A percentile compares a stretch with the other conserved stretches of the same genome.
These are phyloP conservation scores for Pyrocoelia pectoralis DNA, from an alignment of 2,888 invertebrate genomes.

Conservation along the genomic window DNA sequence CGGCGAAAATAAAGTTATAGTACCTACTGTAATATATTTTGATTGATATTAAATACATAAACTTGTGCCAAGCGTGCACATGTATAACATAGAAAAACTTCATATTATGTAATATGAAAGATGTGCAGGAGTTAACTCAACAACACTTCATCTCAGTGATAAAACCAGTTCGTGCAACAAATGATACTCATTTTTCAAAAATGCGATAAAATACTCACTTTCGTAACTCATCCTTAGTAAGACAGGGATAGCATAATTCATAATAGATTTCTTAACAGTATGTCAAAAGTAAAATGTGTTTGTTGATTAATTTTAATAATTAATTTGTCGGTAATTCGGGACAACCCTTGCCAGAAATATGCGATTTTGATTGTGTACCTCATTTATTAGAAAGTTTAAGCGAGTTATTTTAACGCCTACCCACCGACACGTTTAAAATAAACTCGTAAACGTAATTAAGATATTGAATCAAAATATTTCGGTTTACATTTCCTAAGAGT, in stretches of 20 bases:
- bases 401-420: slow-evolving; percentile 9
- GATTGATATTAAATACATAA: slow-evolving; percentile 11
- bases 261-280: slow-evolving; percentile 33
- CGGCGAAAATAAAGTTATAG: not conserved
- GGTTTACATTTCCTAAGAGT: not conserved
- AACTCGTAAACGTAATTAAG: not conserved
- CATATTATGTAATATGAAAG: slow-evolving; percentile 30
- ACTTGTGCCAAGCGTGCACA: slow-evolving; percentile 4
- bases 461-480: slow-evolving; percentile 1
- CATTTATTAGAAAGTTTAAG: slow-evolving; percentile 19
- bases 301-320: slow-evolving; percentile 33
- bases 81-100: slow-evolving; percentile 12
- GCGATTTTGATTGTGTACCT: slow-evolving; percentile 16
- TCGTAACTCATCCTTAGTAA: slow-evolving; percentile 25
- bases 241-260: slow-evolving; percentile 25
- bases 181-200: slow-evolving; percentile 34
- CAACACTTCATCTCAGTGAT: slow-evolving; percentile 35
- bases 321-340: slow-evolving; percentile 26
- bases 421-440: slow-evolving; percentile 10
- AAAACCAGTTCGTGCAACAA: slow-evolving; percentile 37
- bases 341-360: slow-evolving; percentile 27
- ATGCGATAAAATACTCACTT: slow-evolving; percentile 30
- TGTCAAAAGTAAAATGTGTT: slow-evolving; percentile 19
- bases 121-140: slow-evolving; percentile 29
- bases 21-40: not conserved